phyloP scores from a whole-genome alignment of 2,888 invertebrate species.

The Drosophila nigricruria region DNA sequence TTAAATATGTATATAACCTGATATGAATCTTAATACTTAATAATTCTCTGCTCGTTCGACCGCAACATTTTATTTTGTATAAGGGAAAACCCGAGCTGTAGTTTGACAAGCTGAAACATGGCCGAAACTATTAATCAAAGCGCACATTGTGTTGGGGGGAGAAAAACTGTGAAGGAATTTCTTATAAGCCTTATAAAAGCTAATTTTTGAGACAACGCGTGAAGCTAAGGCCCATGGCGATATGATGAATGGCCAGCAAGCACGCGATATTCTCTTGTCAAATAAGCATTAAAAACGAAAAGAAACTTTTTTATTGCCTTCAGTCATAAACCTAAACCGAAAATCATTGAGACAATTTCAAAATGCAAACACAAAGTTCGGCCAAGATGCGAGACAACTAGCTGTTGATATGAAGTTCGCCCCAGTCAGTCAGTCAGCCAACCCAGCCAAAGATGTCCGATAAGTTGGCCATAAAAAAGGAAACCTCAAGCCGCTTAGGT shows the following conservation, averaged over 20 bases:
- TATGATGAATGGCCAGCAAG: slow-evolving; percentile 36
- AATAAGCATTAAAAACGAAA: slow-evolving; percentile 38
- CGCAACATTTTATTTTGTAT: background rate
- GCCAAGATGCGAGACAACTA: slow-evolving; percentile 14
- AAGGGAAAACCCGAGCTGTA: slow-evolving; percentile 2
- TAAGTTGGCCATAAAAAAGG: slow-evolving; percentile 43
- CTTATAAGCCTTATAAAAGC: background rate
- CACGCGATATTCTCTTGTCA: slow-evolving; percentile 32
- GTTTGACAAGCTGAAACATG: slow-evolving; percentile 18
- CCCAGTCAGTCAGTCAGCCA: background rate
- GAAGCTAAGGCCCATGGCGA: slow-evolving; percentile 6
- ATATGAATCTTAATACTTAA: background rate
- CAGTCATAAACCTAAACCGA: slow-evolving; percentile 35
- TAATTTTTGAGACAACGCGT: background rate
- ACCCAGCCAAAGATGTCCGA: slow-evolving; percentile 29
- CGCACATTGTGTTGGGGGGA: background rate
- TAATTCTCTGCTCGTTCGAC: background rate
- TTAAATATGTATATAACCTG: background rate
- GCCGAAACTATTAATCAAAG: slow-evolving; percentile 33
- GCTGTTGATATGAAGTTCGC: slow-evolving; percentile 13
- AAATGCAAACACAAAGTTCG: slow-evolving; percentile 14
- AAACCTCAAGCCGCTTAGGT: slow-evolving; percentile 41
- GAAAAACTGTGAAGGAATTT: background rate
- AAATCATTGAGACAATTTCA: slow-evolving; percentile 40
- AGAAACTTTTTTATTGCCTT: slow-evolving; percentile 37